Percentiles rank a stretch among this genome's conserved stretches.
phyloP scores from a whole-genome alignment of 2,113 vertebrate species.

The Elephantulus edwardii region DNA sequence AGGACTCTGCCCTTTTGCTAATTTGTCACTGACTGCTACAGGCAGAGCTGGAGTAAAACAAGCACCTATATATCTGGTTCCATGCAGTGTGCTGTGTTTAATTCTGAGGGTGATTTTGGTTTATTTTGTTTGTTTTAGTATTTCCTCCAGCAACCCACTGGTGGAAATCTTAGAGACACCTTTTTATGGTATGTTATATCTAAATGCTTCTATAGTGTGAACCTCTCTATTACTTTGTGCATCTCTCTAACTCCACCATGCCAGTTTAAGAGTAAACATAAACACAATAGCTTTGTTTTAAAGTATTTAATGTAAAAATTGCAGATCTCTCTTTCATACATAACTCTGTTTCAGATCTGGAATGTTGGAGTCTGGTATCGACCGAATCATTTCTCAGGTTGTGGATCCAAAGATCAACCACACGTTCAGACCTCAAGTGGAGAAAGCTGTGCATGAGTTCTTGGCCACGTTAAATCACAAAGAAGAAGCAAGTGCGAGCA shows the following conservation, averaged over 20 bases:
- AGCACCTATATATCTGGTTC: neutral
- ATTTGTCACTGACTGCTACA: neutral
- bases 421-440: slow-evolving; percentile 97
- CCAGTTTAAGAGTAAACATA: neutral
- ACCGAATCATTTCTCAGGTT: slow-evolving; percentile 98
- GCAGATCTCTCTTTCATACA: neutral
- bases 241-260: neutral
- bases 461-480: slow-evolving; percentile 91
- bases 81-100: neutral
- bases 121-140: neutral
- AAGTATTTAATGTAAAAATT: neutral
- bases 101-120: neutral
- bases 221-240: neutral
- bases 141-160: neutral
- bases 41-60: neutral
- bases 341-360: slow-evolving; percentile 92
- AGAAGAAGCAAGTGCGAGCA: slow-evolving; percentile 84
- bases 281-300: neutral
- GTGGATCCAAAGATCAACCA: slow-evolving; percentile 99
- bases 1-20: neutral
- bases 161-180: neutral
- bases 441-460: slow-evolving; percentile 95
- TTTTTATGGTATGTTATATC: neutral
- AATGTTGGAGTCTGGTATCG: slow-evolving; percentile 98
- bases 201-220: neutral